phyloP scores from a whole-genome alignment of 2,797 vertebrate species.

The Eulemur albifrons region DNA sequence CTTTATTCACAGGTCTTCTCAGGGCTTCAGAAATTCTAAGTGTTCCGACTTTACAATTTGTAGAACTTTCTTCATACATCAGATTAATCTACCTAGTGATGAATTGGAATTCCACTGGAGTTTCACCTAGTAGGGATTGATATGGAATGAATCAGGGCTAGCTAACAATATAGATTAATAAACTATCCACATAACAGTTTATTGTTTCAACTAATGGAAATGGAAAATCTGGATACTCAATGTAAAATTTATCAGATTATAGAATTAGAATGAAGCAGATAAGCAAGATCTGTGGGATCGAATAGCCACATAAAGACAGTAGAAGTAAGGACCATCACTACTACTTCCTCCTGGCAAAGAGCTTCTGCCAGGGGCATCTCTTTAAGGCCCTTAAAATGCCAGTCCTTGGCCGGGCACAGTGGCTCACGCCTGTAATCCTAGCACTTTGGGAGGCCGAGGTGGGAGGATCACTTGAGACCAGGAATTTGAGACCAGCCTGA shows the following conservation, averaged over 20 bases:
- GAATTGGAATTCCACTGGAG: background rate
- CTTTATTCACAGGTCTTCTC: background rate
- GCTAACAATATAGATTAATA: background rate
- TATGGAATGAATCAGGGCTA: background rate
- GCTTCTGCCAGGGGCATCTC: background rate
- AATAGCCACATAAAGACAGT: background rate
- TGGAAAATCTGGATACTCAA: background rate
- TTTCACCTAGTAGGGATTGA: background rate
- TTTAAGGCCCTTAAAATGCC: background rate
- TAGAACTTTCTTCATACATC: background rate
- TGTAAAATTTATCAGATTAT: background rate
- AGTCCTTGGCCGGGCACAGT: background rate
- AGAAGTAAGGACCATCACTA: background rate
- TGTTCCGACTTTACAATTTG: background rate
- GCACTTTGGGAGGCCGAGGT: background rate
- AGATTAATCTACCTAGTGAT: background rate
- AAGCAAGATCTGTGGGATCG: background rate
- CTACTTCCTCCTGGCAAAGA: background rate
- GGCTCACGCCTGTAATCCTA: background rate
- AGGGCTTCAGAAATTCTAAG: constrained; percentile 16
- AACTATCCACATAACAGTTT: background rate
- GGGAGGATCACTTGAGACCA: background rate
- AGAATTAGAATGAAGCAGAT: background rate
- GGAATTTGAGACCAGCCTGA: background rate
- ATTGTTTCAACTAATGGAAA: background rate